Evolutionary conservation across 2,797 vertebrate genomes (phyloP).

Genomic region (Taenioides sp.): DNA sequence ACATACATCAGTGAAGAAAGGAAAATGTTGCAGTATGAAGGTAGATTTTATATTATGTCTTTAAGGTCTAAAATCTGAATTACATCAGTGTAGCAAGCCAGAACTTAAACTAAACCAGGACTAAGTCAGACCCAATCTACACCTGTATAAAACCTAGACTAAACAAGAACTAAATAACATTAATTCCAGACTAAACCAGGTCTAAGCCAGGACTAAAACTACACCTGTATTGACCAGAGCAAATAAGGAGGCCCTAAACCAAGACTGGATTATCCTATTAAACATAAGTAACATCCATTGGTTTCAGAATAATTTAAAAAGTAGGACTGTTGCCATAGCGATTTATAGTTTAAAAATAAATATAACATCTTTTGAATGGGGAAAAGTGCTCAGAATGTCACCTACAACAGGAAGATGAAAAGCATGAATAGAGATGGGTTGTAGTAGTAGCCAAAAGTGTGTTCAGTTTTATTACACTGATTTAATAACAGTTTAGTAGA

Average conservation of each 20-base stretch:
- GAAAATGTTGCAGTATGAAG: no score
- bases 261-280: not conserved
- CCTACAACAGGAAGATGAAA: no score
- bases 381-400: no score
- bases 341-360: no score
- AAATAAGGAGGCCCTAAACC: not conserved
- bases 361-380: no score
- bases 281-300: not conserved
- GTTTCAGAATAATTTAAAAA: no score
- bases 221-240: not conserved
- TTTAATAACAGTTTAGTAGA: not conserved
- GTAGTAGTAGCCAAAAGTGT: not conserved
- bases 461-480: not conserved
- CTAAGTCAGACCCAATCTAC: not conserved
- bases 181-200: not conserved
- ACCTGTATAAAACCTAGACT: not conserved
- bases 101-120: not conserved
- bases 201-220: not conserved
- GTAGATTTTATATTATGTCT: not conserved
- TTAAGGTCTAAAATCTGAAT: not conserved
- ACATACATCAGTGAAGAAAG: no score
- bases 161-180: not conserved
- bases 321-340: no score
- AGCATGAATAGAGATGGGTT: not conserved
- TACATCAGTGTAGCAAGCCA: not conserved